These are phyloP conservation scores for Orius laevigatus DNA, from an alignment of 1,140 invertebrate genomes.

Conservation along the genomic window DNA sequence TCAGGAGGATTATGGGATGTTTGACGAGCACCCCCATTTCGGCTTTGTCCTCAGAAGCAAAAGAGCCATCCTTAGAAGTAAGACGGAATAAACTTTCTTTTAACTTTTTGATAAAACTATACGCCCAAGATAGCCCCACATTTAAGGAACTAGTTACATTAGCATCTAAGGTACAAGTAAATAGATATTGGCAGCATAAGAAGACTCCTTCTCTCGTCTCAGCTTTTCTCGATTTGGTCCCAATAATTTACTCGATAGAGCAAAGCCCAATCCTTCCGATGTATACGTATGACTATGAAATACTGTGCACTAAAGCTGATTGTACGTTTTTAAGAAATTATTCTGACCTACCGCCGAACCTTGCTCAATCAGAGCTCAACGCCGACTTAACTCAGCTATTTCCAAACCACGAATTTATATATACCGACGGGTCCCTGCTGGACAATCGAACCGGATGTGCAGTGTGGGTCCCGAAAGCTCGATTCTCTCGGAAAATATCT, in stretches of 20 bases:
- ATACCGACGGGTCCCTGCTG: slow-evolving; percentile 3
- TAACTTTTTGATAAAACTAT: background rate
- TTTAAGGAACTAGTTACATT: background rate
- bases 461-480: background rate
- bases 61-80: background rate
- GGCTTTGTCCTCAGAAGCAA: background rate
- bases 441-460: slow-evolving; percentile 1
- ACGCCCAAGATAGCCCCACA: background rate
- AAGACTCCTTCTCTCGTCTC: background rate
- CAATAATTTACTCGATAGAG: too few species aligned
- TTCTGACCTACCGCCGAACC: background rate
- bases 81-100: background rate
- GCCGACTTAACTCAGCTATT: background rate
- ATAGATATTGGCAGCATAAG: background rate
- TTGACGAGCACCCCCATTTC: background rate
- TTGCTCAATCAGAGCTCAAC: background rate
- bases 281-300: background rate
- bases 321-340: background rate
- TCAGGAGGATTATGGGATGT: background rate
- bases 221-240: background rate
- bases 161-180: background rate
- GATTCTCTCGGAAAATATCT: background rate
- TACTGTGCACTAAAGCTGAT: background rate
- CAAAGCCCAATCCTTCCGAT: too few species aligned
- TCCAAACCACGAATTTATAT: background rate